Evolutionary conservation across 2,113 vertebrate genomes (phyloP).

Genomic region (Thamnophis sirtalis): DNA sequence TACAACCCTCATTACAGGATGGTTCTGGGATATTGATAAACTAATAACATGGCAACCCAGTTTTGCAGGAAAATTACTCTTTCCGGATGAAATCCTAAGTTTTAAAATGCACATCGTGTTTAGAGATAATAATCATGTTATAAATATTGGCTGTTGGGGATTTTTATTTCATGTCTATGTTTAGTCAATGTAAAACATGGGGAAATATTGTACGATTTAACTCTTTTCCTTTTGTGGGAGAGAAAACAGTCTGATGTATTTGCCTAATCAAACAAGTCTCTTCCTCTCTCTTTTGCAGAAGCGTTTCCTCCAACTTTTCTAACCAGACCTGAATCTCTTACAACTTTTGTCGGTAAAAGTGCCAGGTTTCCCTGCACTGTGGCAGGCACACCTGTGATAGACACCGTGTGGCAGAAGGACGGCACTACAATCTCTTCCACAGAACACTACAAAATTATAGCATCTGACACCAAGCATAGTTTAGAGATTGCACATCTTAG

Average conservation of each 20-base stretch:
- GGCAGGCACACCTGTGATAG: constrained; percentile 87
- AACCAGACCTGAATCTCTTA: constrained; percentile 89
- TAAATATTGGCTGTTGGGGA: constrained; percentile 22
- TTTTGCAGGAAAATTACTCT: constrained; percentile 5
- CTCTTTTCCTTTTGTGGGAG: constrained; percentile 22
- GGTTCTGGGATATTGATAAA: background rate
- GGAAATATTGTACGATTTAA: background rate
- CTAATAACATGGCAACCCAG: background rate
- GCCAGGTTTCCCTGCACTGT: constrained; percentile 88
- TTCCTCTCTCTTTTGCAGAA: constrained; percentile 88
- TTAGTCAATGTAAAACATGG: constrained; percentile 26
- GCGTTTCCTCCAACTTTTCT: constrained; percentile 90
- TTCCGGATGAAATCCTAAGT: constrained; percentile 12
- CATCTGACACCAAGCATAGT: constrained; percentile 83
- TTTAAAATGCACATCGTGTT: background rate
- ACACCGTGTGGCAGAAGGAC: constrained; percentile 92
- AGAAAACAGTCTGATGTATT: constrained; percentile 5
- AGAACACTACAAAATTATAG: constrained; percentile 76
- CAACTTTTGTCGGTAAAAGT: constrained; percentile 89
- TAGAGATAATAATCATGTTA: background rate
- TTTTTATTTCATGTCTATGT: constrained; percentile 22
- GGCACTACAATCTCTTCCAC: constrained; percentile 78
- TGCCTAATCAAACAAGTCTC: constrained; percentile 47
- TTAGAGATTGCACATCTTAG: constrained; percentile 85
- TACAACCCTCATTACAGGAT: constrained; percentile 7